Percentiles rank a stretch among this genome's conserved stretches.
Conservation (phyloP, 2,888 invertebrate species). For the Mamestra brassicae region DNA sequence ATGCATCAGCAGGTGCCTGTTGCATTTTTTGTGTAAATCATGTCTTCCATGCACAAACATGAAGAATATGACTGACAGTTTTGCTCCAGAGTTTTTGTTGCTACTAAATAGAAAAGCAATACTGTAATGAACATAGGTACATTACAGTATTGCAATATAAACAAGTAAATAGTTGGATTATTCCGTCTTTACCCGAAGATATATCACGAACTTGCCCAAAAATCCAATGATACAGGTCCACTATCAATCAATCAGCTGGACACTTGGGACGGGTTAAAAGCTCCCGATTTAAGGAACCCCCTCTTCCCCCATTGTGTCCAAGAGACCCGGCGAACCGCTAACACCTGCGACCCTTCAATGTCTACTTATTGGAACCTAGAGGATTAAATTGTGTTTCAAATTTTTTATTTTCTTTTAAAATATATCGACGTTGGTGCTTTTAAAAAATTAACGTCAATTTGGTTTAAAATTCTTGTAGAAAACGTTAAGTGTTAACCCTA, state of each 20-base stretch:
- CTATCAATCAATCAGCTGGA: conserved; percentile 80
- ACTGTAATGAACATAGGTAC: no score
- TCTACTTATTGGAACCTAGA: conserved; percentile 39
- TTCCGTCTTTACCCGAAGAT: neutral
- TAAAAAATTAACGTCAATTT: neutral
- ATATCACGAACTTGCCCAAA: conserved; percentile 41
- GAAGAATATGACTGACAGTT: no score
- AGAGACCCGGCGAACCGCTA: conserved; percentile 62
- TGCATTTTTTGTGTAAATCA: no score
- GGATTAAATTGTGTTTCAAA: conserved; percentile 43
- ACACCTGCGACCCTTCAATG: conserved; percentile 71
- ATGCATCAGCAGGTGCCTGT: no score
- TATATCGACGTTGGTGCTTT: neutral
- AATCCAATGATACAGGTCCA: conserved; percentile 54
- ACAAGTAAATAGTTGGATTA: neutral
- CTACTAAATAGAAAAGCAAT: no score
- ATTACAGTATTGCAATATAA: neutral
- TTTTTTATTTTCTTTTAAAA: conserved; percentile 5
- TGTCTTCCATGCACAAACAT: no score
- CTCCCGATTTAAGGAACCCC: conserved; percentile 69
- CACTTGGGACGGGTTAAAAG: conserved; percentile 75
- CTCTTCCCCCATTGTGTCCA: conserved; percentile 45
- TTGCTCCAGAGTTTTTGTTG: no score
- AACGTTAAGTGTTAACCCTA: neutral
- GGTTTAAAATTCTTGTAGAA: neutral